Evolutionary conservation across 2,888 invertebrate genomes (phyloP), one percentile per base, ranked within the genome.

Genomic region (Eledona agricola): DNA sequence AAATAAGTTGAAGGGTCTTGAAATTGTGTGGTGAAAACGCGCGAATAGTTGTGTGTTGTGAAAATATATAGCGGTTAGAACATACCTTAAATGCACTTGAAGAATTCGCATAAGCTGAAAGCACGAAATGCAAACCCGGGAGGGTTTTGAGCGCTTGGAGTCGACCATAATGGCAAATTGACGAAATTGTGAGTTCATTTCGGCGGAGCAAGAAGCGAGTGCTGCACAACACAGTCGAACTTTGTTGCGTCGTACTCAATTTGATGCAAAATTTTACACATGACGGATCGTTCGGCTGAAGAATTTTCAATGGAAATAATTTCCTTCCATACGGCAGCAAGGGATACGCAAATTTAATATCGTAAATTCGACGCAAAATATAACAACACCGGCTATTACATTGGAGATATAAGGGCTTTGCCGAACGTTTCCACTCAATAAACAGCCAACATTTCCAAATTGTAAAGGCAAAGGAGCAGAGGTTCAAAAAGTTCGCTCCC

Each of bases 401-500:
- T 43, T 26, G 16, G 43, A 29, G 31, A 29, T 19, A 40, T 11
- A 47, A 34, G 17, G 22, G 28, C 28, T 47, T 47, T 29, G 19
- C 45, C 19, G 38, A 49, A 38, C 31, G 50, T 50, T 50, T 50
- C 50, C 50, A 50, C 32, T 50, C 50, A 40, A 50, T 50, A 50
- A 50, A 50, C 50, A 50, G 38, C 50, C 47, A 23, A 37, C 38
- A 40, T 40, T 50, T 50, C 40, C 25, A 26, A 32, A 23, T 34
- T 32, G 45, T 11, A 45, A 16, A 11, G 11, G 31, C 49, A 49
- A 49, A 49, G 15, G 37, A 26, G 28, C 17, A 5, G 16, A 28
- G 29, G 22, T 40, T 50, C 50, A 40, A 50, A 50, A 50, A 50
- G 29, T 28, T 15, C 16, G 19, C 28, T 6, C 3, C 5, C 11